A percentile compares a stretch with the other conserved stretches of the same genome.
Evolutionary conservation across 2,113 vertebrate species (phyloP).

Genomic region (Neotragus moschatus): DNA sequence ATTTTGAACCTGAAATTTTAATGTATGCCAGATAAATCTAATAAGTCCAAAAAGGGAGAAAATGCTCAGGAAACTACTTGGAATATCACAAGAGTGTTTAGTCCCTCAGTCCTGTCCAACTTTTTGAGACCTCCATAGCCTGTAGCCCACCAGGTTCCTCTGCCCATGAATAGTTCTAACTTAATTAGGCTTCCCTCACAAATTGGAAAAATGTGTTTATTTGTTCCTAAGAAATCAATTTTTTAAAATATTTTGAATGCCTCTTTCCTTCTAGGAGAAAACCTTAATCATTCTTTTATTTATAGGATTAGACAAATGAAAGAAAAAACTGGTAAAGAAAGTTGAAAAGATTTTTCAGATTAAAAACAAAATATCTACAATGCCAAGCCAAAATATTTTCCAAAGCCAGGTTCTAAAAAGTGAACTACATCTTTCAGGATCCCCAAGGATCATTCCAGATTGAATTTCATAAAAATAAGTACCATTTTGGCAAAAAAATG

Average conservation of each 20-base stretch:
- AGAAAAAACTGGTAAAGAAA: background rate
- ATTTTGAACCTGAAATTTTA: slow-evolving; percentile 63
- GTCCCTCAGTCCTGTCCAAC: background rate
- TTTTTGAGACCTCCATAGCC: background rate
- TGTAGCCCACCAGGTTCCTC: background rate
- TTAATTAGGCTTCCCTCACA: background rate
- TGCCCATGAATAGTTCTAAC: background rate
- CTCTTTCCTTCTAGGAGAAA: background rate
- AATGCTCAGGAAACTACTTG: background rate
- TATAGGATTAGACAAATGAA: slow-evolving; percentile 24
- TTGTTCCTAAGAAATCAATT: slow-evolving; percentile 1
- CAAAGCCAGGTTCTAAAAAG: slow-evolving; percentile 24
- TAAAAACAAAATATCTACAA: slow-evolving; percentile 26
- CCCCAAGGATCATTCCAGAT: slow-evolving; percentile 39
- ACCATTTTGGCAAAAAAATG: slow-evolving; percentile 47
- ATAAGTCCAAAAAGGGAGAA: slow-evolving; percentile 10
- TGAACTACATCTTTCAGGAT: slow-evolving; percentile 39
- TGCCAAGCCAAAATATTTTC: slow-evolving; percentile 55
- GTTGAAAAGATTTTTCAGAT: slow-evolving; percentile 30
- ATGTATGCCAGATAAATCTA: background rate
- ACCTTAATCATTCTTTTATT: slow-evolving; percentile 19
- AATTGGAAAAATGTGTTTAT: background rate
- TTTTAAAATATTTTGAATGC: slow-evolving; percentile 6
- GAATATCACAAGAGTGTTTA: background rate
- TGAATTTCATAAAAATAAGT: slow-evolving; percentile 38